phyloP scores from a whole-genome alignment of 2,888 invertebrate species.

The Agrotis puta region DNA sequence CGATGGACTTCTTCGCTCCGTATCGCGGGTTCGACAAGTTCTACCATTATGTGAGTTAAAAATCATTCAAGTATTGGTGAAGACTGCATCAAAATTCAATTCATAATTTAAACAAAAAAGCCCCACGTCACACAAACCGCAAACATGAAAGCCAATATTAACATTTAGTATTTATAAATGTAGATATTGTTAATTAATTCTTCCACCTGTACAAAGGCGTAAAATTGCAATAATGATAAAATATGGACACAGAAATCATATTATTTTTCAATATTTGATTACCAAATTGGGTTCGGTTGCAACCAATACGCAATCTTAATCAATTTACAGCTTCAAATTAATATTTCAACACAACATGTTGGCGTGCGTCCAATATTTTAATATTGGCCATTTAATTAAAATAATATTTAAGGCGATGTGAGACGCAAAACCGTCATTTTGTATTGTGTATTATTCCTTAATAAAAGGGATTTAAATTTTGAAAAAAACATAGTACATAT shows the following conservation, averaged over 20 bases:
- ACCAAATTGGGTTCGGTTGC: constrained; percentile 16
- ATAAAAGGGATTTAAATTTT: too few relatives aligned
- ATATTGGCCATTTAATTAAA: constrained; percentile 46
- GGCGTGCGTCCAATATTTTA: constrained; percentile 44
- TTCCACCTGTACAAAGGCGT: background rate
- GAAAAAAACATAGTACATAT: too few relatives aligned
- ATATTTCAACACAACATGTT: constrained; percentile 43
- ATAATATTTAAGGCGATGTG: constrained; percentile 35
- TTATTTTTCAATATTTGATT: constrained; percentile 26
- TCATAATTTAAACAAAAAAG: background rate
- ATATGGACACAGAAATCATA: background rate
- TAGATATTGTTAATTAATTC: background rate
- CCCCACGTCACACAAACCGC: background rate
- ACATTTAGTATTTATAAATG: background rate
- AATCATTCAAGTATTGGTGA: background rate
- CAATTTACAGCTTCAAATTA: constrained; percentile 40
- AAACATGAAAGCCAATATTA: background rate
- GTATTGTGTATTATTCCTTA: too few relatives aligned
- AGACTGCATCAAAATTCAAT: background rate
- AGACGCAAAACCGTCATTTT: too few relatives aligned
- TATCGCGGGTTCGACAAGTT: too few relatives aligned
- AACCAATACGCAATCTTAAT: constrained; percentile 22
- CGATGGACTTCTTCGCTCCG: too few relatives aligned
- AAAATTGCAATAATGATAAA: background rate
- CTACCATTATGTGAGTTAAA: too few relatives aligned